A percentile compares a stretch with the other conserved stretches of the same genome.
Evolutionary conservation across 92 coral and sea anemone genomes (phyloP).

Genomic region (Phenganax marumi): DNA sequence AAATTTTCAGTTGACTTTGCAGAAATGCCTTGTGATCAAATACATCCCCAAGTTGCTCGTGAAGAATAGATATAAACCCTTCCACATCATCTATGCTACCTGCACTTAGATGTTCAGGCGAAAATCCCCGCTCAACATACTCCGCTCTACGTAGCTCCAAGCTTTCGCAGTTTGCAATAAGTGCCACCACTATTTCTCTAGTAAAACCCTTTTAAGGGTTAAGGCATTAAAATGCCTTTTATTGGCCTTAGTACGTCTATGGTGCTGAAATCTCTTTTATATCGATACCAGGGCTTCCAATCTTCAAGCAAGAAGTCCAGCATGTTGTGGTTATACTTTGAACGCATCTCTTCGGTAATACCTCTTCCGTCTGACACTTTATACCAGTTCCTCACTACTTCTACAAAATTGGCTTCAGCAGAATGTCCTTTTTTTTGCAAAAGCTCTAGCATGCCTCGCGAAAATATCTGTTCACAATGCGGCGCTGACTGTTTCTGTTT

Average conservation of each 20-base stretch:
- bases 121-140: conserved; percentile 45
- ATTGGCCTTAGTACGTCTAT: conserved; percentile 31
- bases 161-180: conserved; percentile 50
- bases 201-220: conserved; percentile 39
- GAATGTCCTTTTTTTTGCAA: conserved; percentile 26
- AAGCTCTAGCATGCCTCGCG: conserved; percentile 38
- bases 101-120: conserved; percentile 62
- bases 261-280: conserved; percentile 21
- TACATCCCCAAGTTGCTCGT: conserved; percentile 39
- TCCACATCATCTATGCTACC: conserved; percentile 49
- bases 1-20: conserved; percentile 31
- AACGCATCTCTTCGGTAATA: conserved; percentile 15
- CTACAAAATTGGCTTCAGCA: conserved; percentile 32
- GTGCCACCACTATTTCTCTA: conserved; percentile 47
- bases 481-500: conserved; percentile 48
- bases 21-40: conserved; percentile 43
- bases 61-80: conserved; percentile 40
- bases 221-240: conserved; percentile 39
- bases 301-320: conserved; percentile 29
- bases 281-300: conserved; percentile 48
- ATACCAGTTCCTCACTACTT: conserved; percentile 46
- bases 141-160: conserved; percentile 44
- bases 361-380: conserved; percentile 46
- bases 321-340: conserved; percentile 25
- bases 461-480: conserved; percentile 48